Percentiles rank a stretch among this genome's conserved stretches.
Conservation (phyloP, 2,797 vertebrate genomes). For the Merluccius polli region DNA sequence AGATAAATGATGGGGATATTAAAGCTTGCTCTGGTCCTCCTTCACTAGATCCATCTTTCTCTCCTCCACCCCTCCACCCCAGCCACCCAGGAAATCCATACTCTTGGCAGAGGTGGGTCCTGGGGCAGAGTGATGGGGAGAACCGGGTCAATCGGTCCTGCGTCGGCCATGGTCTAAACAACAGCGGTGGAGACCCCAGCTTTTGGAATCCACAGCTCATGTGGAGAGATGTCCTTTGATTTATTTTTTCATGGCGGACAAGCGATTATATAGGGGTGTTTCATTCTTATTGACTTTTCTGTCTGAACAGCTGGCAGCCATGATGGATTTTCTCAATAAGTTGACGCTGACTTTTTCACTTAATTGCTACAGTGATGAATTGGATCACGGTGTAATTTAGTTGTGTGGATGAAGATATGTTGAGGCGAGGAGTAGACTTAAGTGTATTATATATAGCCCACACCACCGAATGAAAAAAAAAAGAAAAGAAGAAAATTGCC, state of each 20-base stretch:
- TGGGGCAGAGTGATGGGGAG: conserved; percentile 11
- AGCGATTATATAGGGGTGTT: conserved; percentile 23
- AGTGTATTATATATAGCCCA: background rate
- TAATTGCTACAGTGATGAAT: conserved; percentile 19
- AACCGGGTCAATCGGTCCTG: conserved; percentile 14
- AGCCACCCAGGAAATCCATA: conserved; percentile 14
- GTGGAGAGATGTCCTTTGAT: background rate
- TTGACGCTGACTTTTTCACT: conserved; percentile 17
- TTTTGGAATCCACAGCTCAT: conserved; percentile 7
- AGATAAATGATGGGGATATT: background rate
- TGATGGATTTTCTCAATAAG: conserved; percentile 39
- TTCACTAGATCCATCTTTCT: conserved; percentile 1
- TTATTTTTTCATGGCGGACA: background rate
- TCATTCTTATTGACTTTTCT: conserved; percentile 30
- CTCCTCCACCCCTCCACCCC: background rate
- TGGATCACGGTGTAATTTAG: background rate
- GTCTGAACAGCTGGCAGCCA: conserved; percentile 14
- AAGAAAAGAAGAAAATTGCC: background rate
- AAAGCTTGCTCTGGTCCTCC: background rate
- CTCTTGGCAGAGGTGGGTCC: conserved; percentile 13
- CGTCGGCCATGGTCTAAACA: background rate
- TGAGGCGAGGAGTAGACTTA: background rate
- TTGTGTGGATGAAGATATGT: conserved; percentile 1
- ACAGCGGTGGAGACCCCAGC: conserved; percentile 7
- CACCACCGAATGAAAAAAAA: background rate